A percentile compares a stretch with the other conserved stretches of the same genome.
Conservation (phyloP, 2,113 vertebrate species). For the Pardalotus punctatus region DNA sequence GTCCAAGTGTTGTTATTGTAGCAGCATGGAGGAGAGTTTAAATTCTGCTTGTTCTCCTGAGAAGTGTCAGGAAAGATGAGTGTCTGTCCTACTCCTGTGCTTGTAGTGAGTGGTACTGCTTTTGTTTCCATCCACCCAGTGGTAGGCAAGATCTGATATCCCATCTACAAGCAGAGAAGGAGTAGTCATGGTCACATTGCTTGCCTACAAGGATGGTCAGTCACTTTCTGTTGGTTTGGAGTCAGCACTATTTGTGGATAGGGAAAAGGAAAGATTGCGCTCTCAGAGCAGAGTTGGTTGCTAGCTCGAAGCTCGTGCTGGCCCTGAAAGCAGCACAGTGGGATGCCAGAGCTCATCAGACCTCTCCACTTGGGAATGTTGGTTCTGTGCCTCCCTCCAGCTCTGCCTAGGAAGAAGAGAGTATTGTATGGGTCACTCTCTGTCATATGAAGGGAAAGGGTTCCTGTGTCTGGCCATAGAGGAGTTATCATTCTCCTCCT, state of each 20-base stretch:
- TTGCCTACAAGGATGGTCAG: neutral
- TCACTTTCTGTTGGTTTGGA: neutral
- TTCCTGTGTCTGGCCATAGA: neutral
- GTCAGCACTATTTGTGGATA: neutral
- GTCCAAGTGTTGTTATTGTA: neutral
- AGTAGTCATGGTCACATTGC: neutral
- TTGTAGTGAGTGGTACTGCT: neutral
- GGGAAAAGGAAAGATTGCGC: neutral
- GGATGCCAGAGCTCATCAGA: neutral
- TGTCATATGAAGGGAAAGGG: neutral
- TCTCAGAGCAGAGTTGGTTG: accelerated
- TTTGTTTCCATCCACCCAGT: neutral
- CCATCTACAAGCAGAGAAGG: neutral
- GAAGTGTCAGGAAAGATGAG: neutral
- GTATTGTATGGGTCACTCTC: neutral
- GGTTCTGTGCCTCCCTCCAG: neutral
- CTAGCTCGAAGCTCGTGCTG: accelerated
- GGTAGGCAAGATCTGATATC: neutral
- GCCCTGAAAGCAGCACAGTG: accelerated
- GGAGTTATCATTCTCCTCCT: neutral
- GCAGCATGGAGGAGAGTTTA: neutral
- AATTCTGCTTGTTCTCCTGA: neutral
- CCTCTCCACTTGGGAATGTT: neutral
- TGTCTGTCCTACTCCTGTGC: neutral
- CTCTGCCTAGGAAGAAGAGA: neutral